These are phyloP conservation scores for Xenopus tropicalis DNA, from an alignment of 2,113 vertebrate genomes.

Conservation along the genomic window UCB_Xtro_10.0 CM004446.2:53832001-53832500, in stretches of 20 bases:
- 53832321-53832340: constrained; percentile 48
- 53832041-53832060: constrained; percentile 34
- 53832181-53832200: constrained; percentile 61
- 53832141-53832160: constrained; percentile 49
- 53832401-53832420: constrained; percentile 73
- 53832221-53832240: constrained; percentile 64
- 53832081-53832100: constrained; percentile 39
- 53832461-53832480: constrained; percentile 75
- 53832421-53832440: constrained; percentile 72
- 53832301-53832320: constrained; percentile 52
- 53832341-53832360: constrained; percentile 68
- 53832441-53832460: constrained; percentile 74
- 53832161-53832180: constrained; percentile 64
- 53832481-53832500: constrained; percentile 72
- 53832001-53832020: not conserved
- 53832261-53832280: constrained; percentile 58
- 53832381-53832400: constrained; percentile 69
- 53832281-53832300: constrained; percentile 65
- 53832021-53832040: not conserved
- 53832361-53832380: constrained; percentile 67
- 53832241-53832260: constrained; percentile 58
- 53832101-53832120: constrained; percentile 31
- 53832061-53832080: constrained; percentile 44
- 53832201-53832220: constrained; percentile 60
- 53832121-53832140: constrained; percentile 22